Percentiles rank a stretch among this genome's conserved stretches.
Conservation (phyloP, 2,113 vertebrate genomes). For the Maccullochella peelii region DNA sequence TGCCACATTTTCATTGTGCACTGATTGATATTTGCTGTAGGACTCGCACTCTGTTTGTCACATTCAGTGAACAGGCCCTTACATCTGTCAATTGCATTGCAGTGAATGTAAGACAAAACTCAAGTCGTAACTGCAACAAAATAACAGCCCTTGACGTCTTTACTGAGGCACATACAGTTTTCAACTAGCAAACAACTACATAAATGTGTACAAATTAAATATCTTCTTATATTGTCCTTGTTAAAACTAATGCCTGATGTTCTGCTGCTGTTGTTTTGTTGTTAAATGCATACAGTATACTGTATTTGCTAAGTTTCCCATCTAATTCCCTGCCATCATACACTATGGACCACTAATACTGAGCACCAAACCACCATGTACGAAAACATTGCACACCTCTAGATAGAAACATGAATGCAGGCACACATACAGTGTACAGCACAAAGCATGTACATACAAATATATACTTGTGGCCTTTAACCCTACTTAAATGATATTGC, state of each 20-base stretch:
- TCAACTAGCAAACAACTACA: neutral
- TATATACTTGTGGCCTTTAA: neutral
- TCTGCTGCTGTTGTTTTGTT: neutral
- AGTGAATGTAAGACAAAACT: slow-evolving; percentile 28
- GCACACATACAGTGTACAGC: no score
- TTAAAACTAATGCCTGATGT: slow-evolving; percentile 9
- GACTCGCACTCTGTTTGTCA: slow-evolving; percentile 29
- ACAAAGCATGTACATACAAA: neutral
- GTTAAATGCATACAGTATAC: neutral
- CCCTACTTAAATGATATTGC: neutral
- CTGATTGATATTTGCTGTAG: slow-evolving; percentile 44
- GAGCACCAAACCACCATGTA: neutral
- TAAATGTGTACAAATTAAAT: slow-evolving; percentile 8
- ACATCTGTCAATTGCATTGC: slow-evolving; percentile 18
- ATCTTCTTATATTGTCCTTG: neutral
- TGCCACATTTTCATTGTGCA: slow-evolving; percentile 4
- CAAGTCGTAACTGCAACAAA: slow-evolving; percentile 23
- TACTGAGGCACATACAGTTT: neutral
- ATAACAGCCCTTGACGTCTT: slow-evolving; percentile 28
- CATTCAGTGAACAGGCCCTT: slow-evolving; percentile 11
- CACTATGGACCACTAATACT: slow-evolving; percentile 1
- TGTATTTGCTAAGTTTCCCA: slow-evolving; percentile 2
- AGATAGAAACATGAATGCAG: neutral
- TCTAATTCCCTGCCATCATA: neutral
- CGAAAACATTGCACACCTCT: neutral